Evolutionary conservation across 2,797 vertebrate genomes (phyloP).

Genomic region (Alfaro cultratus): DNA sequence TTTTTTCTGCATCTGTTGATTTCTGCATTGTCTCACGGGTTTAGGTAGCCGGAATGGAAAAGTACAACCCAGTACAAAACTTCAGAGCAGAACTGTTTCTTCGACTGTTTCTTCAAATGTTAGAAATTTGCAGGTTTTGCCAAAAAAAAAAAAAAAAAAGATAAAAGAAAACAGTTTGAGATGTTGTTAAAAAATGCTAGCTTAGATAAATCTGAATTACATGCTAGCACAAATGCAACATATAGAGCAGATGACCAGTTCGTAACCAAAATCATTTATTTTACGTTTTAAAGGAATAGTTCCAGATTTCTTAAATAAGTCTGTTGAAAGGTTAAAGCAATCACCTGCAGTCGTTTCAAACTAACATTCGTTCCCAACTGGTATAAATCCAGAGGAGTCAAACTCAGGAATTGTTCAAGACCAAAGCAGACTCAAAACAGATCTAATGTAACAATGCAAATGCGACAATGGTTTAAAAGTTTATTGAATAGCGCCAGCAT

Average conservation of each 20-base stretch:
- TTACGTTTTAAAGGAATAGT: background rate
- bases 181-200: background rate
- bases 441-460: too few species aligned
- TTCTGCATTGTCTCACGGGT: background rate
- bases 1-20: background rate
- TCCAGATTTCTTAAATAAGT: background rate
- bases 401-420: background rate
- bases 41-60: too few species aligned
- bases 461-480: too few species aligned
- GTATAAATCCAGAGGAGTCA: background rate
- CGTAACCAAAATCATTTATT: background rate
- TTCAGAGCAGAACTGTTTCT: background rate
- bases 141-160: too few species aligned
- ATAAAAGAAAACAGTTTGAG: background rate
- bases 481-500: too few species aligned
- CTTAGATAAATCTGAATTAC: background rate
- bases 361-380: background rate
- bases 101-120: background rate
- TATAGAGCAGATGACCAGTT: background rate
- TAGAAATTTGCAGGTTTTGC: background rate
- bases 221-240: background rate
- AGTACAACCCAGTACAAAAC: background rate
- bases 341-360: background rate
- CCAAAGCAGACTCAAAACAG: background rate
- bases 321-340: background rate